phyloP scores from a whole-genome alignment of 2,797 vertebrate genomes.

The Orientallactaga sibirica region DNA sequence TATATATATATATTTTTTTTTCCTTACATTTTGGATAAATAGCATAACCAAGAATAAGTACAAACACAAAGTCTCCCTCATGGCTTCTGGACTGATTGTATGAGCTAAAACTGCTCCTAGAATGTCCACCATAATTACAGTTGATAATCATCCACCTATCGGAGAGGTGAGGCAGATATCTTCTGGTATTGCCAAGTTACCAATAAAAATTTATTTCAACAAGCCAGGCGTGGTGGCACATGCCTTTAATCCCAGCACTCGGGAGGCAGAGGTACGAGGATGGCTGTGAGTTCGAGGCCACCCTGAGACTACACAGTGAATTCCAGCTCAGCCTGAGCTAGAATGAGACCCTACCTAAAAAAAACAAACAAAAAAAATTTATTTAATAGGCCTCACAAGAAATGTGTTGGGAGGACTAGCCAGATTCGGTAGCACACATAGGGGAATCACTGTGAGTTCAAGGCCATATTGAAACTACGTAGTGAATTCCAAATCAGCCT shows the following conservation, averaged over 20 bases:
- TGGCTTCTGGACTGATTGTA: constrained; percentile 24
- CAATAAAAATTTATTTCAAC: constrained; percentile 31
- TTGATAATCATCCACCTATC: neutral
- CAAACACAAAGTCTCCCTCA: neutral
- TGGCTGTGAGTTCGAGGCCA: too few relatives aligned
- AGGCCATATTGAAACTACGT: too few relatives aligned
- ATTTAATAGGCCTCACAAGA: constrained; percentile 6
- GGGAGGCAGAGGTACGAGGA: too few relatives aligned
- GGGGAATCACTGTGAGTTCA: too few relatives aligned
- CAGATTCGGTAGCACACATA: too few relatives aligned
- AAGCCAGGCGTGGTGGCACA: neutral
- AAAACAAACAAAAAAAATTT: neutral
- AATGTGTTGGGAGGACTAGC: neutral
- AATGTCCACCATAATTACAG: neutral
- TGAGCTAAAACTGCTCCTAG: neutral
- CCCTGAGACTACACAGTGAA: too few relatives aligned
- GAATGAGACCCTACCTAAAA: too few relatives aligned
- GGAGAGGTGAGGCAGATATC: neutral
- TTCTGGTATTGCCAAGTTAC: neutral
- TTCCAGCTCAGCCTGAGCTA: too few relatives aligned
- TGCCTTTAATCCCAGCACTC: too few relatives aligned
- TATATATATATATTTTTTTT: too few relatives aligned
- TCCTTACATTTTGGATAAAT: neutral
- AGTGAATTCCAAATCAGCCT: too few relatives aligned
- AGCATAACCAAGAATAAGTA: constrained; percentile 36